Conservation (phyloP, 2,797 vertebrate genomes). For the Diplodus puntazzo region DNA sequence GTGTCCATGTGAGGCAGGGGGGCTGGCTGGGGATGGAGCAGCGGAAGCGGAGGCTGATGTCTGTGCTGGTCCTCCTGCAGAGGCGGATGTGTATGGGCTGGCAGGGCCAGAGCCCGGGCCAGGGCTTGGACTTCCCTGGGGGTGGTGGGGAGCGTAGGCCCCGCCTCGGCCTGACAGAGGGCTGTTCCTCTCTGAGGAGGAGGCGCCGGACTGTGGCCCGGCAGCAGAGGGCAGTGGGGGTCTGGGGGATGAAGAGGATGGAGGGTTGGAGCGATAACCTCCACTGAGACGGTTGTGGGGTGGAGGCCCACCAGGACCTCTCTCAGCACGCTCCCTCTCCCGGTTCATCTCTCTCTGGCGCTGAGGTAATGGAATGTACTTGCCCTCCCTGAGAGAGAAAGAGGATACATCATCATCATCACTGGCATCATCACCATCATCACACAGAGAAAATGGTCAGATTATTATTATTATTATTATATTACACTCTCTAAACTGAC, state of each 20-base stretch:
- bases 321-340: constrained; percentile 71
- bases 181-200: constrained; percentile 80
- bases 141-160: constrained; percentile 71
- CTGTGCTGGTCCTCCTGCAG: constrained; percentile 64
- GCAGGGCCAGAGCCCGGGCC: constrained; percentile 67
- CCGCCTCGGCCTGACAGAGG: constrained; percentile 74
- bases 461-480: too few species aligned
- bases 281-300: constrained; percentile 73
- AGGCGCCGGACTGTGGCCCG: constrained; percentile 68
- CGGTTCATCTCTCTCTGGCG: constrained; percentile 90
- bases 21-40: constrained; percentile 73
- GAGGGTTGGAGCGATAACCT: constrained; percentile 76
- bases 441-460: background rate
- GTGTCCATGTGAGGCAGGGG: constrained; percentile 75
- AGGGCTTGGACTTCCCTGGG: constrained; percentile 76
- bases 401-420: background rate
- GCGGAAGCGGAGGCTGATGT: constrained; percentile 60
- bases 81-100: constrained; percentile 69
- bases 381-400: constrained; percentile 86
- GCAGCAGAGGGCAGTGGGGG: constrained; percentile 72
- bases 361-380: constrained; percentile 93
- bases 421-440: background rate
- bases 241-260: constrained; percentile 78
- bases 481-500: background rate
- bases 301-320: constrained; percentile 74